Conservation (phyloP, 2,888 invertebrate genomes). For the Rhamphomyia laevipes region DNA sequence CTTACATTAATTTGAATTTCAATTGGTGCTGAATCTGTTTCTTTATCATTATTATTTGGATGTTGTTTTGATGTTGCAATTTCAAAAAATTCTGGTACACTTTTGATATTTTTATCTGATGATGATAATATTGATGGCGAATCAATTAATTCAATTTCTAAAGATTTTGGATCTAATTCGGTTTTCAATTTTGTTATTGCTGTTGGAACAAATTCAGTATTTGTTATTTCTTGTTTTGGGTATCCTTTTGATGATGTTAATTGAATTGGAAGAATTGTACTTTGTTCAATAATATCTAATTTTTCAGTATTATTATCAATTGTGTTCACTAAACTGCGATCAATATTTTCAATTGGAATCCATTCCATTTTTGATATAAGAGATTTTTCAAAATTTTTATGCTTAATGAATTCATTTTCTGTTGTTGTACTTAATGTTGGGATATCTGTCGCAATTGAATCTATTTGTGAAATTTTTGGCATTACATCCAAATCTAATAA, state of each 20-base stretch:
- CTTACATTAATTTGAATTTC: constrained; percentile 36
- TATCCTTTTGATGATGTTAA: too few relatives aligned
- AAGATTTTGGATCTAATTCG: not conserved
- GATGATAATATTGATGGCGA: not conserved
- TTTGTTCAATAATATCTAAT: too few relatives aligned
- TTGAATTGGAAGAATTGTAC: too few relatives aligned
- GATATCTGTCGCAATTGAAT: not conserved
- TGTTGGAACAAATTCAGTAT: too few relatives aligned
- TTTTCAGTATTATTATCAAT: too few relatives aligned
- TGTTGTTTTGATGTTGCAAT: not conserved
- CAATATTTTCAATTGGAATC: not conserved
- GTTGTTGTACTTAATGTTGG: not conserved
- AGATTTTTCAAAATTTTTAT: not conserved
- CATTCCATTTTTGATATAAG: constrained; percentile 1
- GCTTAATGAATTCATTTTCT: not conserved
- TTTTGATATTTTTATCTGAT: not conserved
- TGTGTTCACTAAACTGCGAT: not conserved
- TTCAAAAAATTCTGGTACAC: not conserved
- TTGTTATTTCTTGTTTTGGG: too few relatives aligned
- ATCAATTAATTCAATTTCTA: constrained; percentile 1
- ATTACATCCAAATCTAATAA: not conserved
- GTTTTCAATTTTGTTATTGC: not conserved
- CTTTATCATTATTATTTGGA: constrained; percentile 10
- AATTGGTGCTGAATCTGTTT: constrained; percentile 33
- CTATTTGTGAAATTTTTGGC: not conserved